These are phyloP conservation scores for Axis porcinus DNA, from an alignment of 2,113 vertebrate genomes.

Conservation along the genomic window DNA sequence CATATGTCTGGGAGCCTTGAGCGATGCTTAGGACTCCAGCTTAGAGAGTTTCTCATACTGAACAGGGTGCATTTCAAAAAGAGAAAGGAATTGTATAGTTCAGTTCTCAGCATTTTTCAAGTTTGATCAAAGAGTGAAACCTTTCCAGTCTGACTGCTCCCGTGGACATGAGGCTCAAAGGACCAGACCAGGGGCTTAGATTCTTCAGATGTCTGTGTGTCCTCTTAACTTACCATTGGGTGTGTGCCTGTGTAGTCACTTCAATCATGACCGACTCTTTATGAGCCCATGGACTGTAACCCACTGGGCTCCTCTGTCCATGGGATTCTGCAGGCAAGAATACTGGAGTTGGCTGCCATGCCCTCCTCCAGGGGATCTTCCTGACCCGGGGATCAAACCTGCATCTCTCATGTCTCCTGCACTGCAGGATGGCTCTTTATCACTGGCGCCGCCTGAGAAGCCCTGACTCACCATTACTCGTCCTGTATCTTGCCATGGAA, in stretches of 20 bases:
- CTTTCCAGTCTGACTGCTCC: background rate
- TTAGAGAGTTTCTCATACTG: constrained; percentile 66
- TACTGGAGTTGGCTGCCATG: background rate
- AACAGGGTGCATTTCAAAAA: constrained; percentile 53
- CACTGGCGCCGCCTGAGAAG: background rate
- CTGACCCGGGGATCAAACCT: background rate
- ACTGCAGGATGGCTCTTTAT: background rate
- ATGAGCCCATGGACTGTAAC: accelerated
- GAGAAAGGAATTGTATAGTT: constrained; percentile 44
- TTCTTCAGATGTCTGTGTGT: background rate
- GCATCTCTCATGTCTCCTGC: background rate
- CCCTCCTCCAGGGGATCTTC: background rate
- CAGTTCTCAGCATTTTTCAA: background rate
- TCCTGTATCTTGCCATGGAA: background rate
- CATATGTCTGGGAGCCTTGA: constrained; percentile 66
- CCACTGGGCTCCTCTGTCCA: background rate
- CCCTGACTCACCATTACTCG: background rate
- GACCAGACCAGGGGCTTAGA: background rate
- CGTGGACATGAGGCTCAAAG: background rate
- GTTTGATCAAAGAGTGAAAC: constrained; percentile 5
- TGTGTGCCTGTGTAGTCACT: accelerated
- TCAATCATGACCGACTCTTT: background rate
- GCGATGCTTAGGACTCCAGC: constrained; percentile 65
- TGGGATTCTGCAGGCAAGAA: background rate
- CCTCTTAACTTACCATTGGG: background rate